phyloP scores from a whole-genome alignment of 2,797 vertebrate genomes.

The Spondyliosoma cantharus region DNA sequence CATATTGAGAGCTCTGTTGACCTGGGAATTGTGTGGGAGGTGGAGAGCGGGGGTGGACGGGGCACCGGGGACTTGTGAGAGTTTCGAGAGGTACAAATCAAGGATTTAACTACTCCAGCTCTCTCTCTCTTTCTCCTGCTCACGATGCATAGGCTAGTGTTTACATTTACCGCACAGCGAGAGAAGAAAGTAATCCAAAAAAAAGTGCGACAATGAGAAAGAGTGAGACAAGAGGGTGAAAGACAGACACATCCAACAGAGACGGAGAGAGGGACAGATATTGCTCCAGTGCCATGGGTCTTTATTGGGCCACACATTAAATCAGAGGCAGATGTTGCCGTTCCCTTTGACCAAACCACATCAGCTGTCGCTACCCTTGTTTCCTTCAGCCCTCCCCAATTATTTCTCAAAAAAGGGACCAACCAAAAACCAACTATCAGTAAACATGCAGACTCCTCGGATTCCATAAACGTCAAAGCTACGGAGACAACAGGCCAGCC shows the following conservation, averaged over 20 bases:
- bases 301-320: conserved; percentile 76
- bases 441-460: conserved; percentile 80
- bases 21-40: conserved; percentile 87
- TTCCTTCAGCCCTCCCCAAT: conserved; percentile 69
- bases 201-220: conserved; percentile 20
- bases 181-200: conserved; percentile 21
- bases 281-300: conserved; percentile 58
- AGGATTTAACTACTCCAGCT: conserved; percentile 81
- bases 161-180: conserved; percentile 15
- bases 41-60: conserved; percentile 75
- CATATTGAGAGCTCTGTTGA: conserved; percentile 84
- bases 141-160: conserved; percentile 53
- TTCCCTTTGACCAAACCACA: conserved; percentile 74
- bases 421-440: conserved; percentile 77
- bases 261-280: conserved; percentile 50
- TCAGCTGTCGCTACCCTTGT: conserved; percentile 81
- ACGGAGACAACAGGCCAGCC: conserved; percentile 68
- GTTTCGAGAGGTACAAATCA: conserved; percentile 86
- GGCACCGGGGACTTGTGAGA: conserved; percentile 80
- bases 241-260: conserved; percentile 47
- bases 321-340: conserved; percentile 81
- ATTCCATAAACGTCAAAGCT: conserved; percentile 72
- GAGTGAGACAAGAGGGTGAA: conserved; percentile 35
- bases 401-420: conserved; percentile 71
- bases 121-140: conserved; percentile 56